A percentile compares a stretch with the other conserved stretches of the same genome.
phyloP scores from a whole-genome alignment of 2,113 vertebrate species.

The Furnarius figulus region DNA sequence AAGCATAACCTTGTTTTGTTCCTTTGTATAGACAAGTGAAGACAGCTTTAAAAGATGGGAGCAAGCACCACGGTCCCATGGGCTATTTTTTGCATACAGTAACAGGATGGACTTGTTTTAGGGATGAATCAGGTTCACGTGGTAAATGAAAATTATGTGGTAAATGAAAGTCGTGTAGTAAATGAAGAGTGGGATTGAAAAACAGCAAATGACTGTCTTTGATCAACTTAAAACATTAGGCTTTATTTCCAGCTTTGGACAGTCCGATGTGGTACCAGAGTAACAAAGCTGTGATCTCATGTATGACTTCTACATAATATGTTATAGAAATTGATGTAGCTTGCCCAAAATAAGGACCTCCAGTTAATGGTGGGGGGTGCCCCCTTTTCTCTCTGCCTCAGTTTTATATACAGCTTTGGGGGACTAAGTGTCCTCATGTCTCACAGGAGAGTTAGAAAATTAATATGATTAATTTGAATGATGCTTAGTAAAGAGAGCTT shows the following conservation, averaged over 20 bases:
- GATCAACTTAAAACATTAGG: background rate
- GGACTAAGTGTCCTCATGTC: background rate
- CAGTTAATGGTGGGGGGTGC: background rate
- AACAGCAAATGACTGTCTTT: background rate
- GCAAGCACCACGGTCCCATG: background rate
- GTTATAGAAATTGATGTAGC: background rate
- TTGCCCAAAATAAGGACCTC: background rate
- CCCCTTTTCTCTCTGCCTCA: background rate
- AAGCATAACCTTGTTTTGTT: background rate
- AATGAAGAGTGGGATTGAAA: background rate
- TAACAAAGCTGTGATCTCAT: background rate
- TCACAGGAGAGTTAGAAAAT: background rate
- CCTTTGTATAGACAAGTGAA: background rate
- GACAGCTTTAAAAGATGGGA: background rate
- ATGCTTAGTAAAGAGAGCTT: background rate
- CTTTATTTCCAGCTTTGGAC: background rate
- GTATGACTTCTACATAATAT: background rate
- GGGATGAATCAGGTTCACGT: background rate
- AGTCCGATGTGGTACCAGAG: background rate
- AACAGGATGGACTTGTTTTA: constrained; percentile 38
- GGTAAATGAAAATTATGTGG: background rate
- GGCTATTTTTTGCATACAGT: background rate
- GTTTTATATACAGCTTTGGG: background rate
- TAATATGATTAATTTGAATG: background rate
- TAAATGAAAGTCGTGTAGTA: background rate